Base-by-base conservation (phyloP, 2,113 vertebrate genomes). In the Periophthalmodon schlosseri region DNA sequence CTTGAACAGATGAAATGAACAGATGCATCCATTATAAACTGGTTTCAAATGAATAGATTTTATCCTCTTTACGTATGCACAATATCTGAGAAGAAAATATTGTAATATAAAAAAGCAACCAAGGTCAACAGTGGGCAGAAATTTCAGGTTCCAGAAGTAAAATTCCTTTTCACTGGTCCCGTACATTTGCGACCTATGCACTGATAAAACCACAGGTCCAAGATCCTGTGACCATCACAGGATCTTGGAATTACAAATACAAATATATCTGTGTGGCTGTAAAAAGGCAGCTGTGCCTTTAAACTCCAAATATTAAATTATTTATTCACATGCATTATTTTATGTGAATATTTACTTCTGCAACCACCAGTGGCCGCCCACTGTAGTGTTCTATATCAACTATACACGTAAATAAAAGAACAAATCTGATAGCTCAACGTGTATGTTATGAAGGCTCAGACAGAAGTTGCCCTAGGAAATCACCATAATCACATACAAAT, bases 401-500 rank as follows among this genome's bases (percentile, higher is more conserved):
- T 9, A 54, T 54, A 20, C 4, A 54, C 18, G 5, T 54, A 20
- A 54, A 52, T 5, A 52, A 20, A 52, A 44, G n/a, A n/a, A 36
- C 63, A 39, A 34, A 36, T 71, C 69, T 44, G 21, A 57, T 57
- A 0, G 39, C 28, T 36, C 60, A 46, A 50, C 69, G 60, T 33
- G 49, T 34, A 46, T 76, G 39, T 44, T 60, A 28, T 76, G 72
- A 83, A 75, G 76, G 67, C 86, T 84, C 56, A 0, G 83, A 88
- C 90, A 90, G 81, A 77, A 78, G 80, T 84, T 77, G 87, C 88
- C 87, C 73, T 11, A 84, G 85, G 87, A 89, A 88, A 85, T 86
- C 58, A 50, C 76, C 56, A n/a, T 89, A 90, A 90, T 89, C 75
- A 83, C 83, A 92, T 74, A 88, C 87, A 88, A 89, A 91, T 86